Percentiles rank a stretch among this genome's conserved stretches.
Evolutionary conservation across 2,113 vertebrate species (phyloP).

Genomic region (Macrotis lagotis): DNA sequence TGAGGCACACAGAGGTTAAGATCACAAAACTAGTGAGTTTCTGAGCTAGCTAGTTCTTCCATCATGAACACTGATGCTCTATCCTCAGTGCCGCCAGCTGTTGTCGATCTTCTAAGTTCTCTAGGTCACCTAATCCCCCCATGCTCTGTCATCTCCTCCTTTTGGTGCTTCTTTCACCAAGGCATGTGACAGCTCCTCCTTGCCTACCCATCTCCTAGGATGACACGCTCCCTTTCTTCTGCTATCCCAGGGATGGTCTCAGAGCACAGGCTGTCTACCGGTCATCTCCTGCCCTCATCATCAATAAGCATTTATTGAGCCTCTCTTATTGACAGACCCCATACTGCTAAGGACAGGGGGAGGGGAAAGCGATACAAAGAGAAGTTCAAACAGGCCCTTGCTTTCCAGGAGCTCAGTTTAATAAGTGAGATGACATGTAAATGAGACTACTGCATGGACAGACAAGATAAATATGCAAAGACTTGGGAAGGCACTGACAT

Average conservation of each 20-base stretch:
- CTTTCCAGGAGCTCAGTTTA: background rate
- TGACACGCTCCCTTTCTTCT: background rate
- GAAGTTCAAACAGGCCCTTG: background rate
- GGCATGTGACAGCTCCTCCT: background rate
- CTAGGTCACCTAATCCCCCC: background rate
- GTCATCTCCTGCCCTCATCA: background rate
- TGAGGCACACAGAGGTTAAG: background rate
- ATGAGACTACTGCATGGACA: background rate
- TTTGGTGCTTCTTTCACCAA: background rate
- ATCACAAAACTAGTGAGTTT: background rate
- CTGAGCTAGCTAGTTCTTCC: background rate
- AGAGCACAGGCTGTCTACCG: background rate
- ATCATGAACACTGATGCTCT: background rate
- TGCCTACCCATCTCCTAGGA: background rate
- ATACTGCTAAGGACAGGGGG: background rate
- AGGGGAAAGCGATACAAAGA: no score
- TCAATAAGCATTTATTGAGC: background rate
- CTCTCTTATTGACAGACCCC: background rate
- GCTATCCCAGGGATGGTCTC: background rate
- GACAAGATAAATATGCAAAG: background rate
- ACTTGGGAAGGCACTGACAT: background rate
- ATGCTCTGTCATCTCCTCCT: no score
- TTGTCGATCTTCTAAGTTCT: background rate
- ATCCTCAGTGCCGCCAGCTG: background rate
- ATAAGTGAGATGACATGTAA: background rate